phyloP scores from a whole-genome alignment of 2,888 invertebrate genomes.

The Oxyteleia sp. region DNA sequence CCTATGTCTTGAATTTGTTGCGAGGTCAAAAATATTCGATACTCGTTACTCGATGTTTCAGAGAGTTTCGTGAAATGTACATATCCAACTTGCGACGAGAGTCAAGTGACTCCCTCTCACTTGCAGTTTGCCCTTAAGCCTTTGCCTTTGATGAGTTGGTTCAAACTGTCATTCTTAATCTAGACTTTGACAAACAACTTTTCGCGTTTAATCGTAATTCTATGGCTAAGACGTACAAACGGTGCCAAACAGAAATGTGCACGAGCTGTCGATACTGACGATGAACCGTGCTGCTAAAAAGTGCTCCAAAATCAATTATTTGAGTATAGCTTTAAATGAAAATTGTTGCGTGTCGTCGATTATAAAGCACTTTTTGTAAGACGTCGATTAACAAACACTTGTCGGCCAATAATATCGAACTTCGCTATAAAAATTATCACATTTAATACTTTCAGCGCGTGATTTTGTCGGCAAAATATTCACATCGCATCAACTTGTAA shows the following conservation, averaged over 20 bases:
- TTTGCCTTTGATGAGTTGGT: no score
- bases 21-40: no score
- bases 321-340: no score
- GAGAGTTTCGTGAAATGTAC: no score
- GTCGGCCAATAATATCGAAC: slow-evolving; percentile 66
- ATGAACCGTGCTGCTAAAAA: slow-evolving; percentile 28
- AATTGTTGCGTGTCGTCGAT: no score
- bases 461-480: slow-evolving; percentile 31
- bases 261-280: slow-evolving; percentile 22
- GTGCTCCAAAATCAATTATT: slow-evolving; percentile 40
- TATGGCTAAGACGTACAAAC: slow-evolving; percentile 60
- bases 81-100: no score
- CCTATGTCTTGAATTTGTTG: no score
- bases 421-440: slow-evolving; percentile 66
- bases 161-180: no score
- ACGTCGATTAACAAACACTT: slow-evolving; percentile 39
- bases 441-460: slow-evolving; percentile 64
- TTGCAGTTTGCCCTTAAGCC: no score
- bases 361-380: slow-evolving; percentile 43
- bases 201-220: slow-evolving; percentile 41
- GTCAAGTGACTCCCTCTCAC: no score
- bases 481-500: slow-evolving; percentile 38
- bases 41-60: no score
- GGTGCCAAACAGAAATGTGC: slow-evolving; percentile 53
- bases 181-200: slow-evolving; percentile 28